phyloP scores from a whole-genome alignment of 2,888 invertebrate species.

The Empis stercorea region DNA sequence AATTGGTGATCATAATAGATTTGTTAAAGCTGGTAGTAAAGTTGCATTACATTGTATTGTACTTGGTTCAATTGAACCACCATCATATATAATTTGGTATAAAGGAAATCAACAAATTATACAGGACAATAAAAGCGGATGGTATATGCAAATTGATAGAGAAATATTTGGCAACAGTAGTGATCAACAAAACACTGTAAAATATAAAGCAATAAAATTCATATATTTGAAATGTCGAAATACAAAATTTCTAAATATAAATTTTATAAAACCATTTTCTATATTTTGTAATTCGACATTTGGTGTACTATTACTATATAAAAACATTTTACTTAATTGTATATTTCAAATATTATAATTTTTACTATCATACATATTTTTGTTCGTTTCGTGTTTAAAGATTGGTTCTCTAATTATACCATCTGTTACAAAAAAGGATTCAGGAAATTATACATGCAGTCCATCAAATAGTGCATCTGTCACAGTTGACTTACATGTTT shows the following conservation, averaged over 20 bases:
- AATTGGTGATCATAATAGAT: slow-evolving; percentile 74
- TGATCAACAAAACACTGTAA: slow-evolving; percentile 34
- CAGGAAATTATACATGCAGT: slow-evolving; percentile 82
- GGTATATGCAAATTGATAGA: slow-evolving; percentile 33
- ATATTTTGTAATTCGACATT: neutral
- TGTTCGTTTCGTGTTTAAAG: slow-evolving; percentile 18
- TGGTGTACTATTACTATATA: neutral
- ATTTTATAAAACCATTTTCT: too few species aligned
- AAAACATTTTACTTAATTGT: too few species aligned
- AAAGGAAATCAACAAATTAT: slow-evolving; percentile 40
- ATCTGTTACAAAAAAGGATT: slow-evolving; percentile 33
- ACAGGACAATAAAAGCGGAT: slow-evolving; percentile 29
- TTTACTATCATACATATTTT: too few species aligned
- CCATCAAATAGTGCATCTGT: slow-evolving; percentile 86
- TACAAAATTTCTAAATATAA: too few species aligned
- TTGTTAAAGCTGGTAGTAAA: slow-evolving; percentile 81
- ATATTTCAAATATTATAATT: too few species aligned
- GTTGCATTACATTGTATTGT: slow-evolving; percentile 81
- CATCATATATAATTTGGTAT: slow-evolving; percentile 90
- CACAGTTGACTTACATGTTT: slow-evolving; percentile 77
- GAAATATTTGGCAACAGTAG: slow-evolving; percentile 29
- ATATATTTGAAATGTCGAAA: neutral
- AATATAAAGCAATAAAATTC: slow-evolving; percentile 9
- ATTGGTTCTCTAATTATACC: slow-evolving; percentile 37
- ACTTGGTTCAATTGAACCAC: slow-evolving; percentile 77